Conservation (phyloP, 2,888 invertebrate species). For the Myathropa florea region DNA sequence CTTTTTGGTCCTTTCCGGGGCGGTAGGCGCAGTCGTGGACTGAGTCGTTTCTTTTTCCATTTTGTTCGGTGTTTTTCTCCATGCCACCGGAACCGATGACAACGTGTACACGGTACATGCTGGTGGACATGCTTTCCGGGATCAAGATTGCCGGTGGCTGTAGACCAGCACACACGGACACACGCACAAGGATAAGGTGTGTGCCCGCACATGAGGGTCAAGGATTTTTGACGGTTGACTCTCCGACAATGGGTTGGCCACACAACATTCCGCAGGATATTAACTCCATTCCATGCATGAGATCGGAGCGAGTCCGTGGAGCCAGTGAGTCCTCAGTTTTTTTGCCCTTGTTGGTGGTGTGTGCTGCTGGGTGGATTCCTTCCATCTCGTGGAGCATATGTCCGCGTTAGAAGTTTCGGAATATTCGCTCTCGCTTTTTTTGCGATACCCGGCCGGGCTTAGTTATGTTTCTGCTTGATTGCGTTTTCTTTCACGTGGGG, state of each 20-base stretch:
- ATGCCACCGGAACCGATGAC: constrained; percentile 50
- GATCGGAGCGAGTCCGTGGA: constrained; percentile 51
- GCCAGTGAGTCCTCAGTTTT: not conserved
- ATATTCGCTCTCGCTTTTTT: not conserved
- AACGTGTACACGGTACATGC: constrained; percentile 57
- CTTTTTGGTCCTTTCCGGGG: constrained; percentile 17
- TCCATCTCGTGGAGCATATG: constrained; percentile 23
- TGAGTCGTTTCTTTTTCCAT: not conserved
- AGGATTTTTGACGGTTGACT: constrained; percentile 64
- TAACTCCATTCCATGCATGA: constrained; percentile 65
- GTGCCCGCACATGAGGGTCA: constrained; percentile 50
- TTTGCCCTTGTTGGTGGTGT: not conserved
- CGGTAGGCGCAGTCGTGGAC: not conserved
- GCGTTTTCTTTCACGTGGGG: constrained; percentile 3
- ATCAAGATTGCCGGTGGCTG: constrained; percentile 51
- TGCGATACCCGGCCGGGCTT: constrained; percentile 32
- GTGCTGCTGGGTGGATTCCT: constrained; percentile 38
- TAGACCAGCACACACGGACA: constrained; percentile 7
- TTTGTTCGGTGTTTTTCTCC: not conserved
- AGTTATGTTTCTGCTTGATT: constrained; percentile 67
- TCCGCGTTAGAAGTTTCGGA: constrained; percentile 28
- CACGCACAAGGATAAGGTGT: not conserved
- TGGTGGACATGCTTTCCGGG: constrained; percentile 56
- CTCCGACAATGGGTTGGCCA: constrained; percentile 67
- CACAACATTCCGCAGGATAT: constrained; percentile 71